Conservation (phyloP, 2,797 vertebrate genomes). For the Characodon lateralis region DNA sequence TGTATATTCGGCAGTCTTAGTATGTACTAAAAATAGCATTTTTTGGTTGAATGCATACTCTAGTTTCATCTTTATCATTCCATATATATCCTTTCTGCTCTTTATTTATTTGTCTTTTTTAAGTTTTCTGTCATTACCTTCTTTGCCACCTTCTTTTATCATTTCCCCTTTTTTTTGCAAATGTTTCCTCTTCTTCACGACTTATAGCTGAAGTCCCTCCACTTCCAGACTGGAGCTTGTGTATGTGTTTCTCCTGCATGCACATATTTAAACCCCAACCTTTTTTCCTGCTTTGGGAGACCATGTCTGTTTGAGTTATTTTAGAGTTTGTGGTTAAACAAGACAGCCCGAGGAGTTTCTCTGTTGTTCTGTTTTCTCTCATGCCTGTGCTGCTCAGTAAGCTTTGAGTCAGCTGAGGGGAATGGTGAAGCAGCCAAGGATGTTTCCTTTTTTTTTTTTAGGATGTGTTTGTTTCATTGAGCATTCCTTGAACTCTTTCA, state of each 20-base stretch:
- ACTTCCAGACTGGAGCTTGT: slow-evolving; percentile 11
- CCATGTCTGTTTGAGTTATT: slow-evolving; percentile 68
- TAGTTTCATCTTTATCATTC: not conserved
- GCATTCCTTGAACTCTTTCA: slow-evolving; percentile 1
- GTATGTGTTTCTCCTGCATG: slow-evolving; percentile 10
- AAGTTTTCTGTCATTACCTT: not conserved
- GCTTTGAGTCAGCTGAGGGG: slow-evolving; percentile 55
- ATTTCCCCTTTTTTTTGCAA: not conserved
- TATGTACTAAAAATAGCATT: not conserved
- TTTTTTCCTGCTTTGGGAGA: slow-evolving; percentile 50
- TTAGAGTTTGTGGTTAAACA: slow-evolving; percentile 68
- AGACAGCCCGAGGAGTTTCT: slow-evolving; percentile 61
- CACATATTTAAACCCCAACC: slow-evolving; percentile 51
- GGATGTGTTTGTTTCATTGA: slow-evolving; percentile 28
- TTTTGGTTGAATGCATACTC: not conserved
- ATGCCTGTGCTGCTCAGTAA: slow-evolving; percentile 57
- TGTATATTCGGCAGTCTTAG: not conserved
- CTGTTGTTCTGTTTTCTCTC: slow-evolving; percentile 59
- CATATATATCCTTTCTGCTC: not conserved
- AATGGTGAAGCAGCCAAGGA: slow-evolving; percentile 16
- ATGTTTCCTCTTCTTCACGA: slow-evolving; percentile 21
- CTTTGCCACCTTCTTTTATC: not conserved
- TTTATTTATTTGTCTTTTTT: not conserved
- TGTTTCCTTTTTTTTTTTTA: slow-evolving; percentile 27
- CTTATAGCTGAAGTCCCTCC: slow-evolving; percentile 23